phyloP scores from a whole-genome alignment of 2,888 invertebrate species.

The Theodoxus fluviatilis region DNA sequence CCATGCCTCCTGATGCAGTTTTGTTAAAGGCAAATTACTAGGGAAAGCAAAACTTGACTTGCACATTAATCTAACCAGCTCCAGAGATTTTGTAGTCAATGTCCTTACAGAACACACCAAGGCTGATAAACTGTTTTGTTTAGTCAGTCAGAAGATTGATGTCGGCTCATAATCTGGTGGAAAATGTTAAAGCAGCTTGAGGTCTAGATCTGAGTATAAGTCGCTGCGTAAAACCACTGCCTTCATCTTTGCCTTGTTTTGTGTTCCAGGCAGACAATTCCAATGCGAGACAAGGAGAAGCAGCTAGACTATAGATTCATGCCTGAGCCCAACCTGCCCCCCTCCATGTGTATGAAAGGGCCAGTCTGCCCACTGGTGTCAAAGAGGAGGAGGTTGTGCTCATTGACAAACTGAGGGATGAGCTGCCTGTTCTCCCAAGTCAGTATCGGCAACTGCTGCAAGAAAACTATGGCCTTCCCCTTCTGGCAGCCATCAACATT shows the following conservation, averaged over 20 bases:
- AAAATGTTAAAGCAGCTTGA: too few species aligned
- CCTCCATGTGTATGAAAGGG: slow-evolving; percentile 68
- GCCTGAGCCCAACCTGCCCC: slow-evolving; percentile 97
- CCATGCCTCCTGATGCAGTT: too few species aligned
- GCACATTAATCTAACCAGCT: too few species aligned
- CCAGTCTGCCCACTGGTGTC: slow-evolving; percentile 25
- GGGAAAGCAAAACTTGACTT: too few species aligned
- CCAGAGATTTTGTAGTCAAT: too few species aligned
- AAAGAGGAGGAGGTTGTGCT: slow-evolving; percentile 66
- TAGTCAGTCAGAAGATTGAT: too few species aligned
- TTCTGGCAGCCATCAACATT: slow-evolving; percentile 29
- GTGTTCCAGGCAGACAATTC: slow-evolving; percentile 71
- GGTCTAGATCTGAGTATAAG: too few species aligned
- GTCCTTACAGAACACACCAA: too few species aligned
- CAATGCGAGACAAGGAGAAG: slow-evolving; percentile 97
- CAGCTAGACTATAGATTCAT: slow-evolving; percentile 93
- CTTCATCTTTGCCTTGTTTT: not conserved
- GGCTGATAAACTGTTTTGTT: too few species aligned
- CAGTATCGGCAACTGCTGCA: slow-evolving; percentile 74
- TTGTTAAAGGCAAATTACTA: too few species aligned
- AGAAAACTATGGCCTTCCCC: slow-evolving; percentile 70
- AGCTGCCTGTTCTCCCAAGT: slow-evolving; percentile 80
- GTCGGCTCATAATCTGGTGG: too few species aligned
- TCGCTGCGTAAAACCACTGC: too few species aligned
- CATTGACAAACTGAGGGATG: slow-evolving; percentile 72